Conservation (phyloP, 2,797 vertebrate species). For the Euphonia xanthogaster region DNA sequence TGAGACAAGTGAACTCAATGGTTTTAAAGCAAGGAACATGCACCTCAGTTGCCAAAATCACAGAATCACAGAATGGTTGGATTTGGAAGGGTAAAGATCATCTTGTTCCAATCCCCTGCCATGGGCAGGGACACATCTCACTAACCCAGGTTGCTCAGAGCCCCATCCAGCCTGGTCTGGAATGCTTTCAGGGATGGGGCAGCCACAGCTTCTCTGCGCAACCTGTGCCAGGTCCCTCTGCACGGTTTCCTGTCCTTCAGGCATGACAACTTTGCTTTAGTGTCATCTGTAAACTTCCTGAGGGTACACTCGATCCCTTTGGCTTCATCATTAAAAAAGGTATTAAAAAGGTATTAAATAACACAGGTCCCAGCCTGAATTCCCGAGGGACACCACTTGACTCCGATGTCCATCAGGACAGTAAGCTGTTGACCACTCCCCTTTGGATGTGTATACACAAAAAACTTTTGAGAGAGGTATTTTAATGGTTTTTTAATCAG, state of each 20-base stretch:
- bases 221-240: neutral
- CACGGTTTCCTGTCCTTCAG: neutral
- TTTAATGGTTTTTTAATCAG: neutral
- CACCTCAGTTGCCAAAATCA: neutral
- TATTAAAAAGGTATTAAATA: neutral
- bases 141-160: neutral
- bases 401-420: neutral
- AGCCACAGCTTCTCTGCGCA: neutral
- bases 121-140: neutral
- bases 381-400: neutral
- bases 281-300: neutral
- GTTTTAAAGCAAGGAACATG: neutral
- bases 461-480: neutral
- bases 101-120: neutral
- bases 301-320: neutral
- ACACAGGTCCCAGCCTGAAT: neutral
- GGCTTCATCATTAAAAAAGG: neutral
- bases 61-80: neutral
- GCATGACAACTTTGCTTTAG: neutral
- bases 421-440: neutral
- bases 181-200: neutral
- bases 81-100: neutral
- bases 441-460: neutral
- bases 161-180: neutral
- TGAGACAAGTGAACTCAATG: neutral